Base-by-base conservation (phyloP, 2,888 invertebrate genomes). In the Xestia c-nigrum region DNA sequence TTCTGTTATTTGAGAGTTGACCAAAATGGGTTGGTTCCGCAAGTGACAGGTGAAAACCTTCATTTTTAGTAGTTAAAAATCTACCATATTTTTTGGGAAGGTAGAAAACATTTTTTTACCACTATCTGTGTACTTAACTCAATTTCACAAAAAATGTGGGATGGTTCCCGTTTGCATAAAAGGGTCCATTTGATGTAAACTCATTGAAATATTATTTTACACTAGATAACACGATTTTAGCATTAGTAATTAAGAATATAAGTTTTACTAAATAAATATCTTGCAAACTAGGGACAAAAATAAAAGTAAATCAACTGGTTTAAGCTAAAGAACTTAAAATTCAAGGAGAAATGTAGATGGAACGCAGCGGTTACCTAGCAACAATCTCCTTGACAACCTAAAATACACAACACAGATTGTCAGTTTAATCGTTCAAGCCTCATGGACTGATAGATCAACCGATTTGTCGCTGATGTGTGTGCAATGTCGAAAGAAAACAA, bases 401-500 rank as follows among this genome's bases (percentile, higher is more conserved):
- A 76, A 89, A 90, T 83, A 72, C 78, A 82, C 64, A 64, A 64
- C 64, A 83, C 57, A 14, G 24, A 31, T 52, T 40, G 24, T 76
- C n/a, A n/a, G n/a, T n/a, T 3, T 46, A 38, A 5, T n/a, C 78
- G 76, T 81, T 59, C 24, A 31, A 2, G 31, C 31, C 31, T 31
- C 31, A 21, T 57, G 19, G 40, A 46, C 38, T 38, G 57, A 52
- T 68, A 38, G 24, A 52, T 66, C 59, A 19, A 3, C 31, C 55
- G 47, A 31, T 76, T 80, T 68, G 72, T 81, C 55, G 78, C 84
- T 91, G 91, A 93, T 93, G 92, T 89, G 85, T 87, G 89, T 93
- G 93, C 92, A 92, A 96, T 96, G 96, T 96, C 96, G 88, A 96
- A 96, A 90, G 96, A 96, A 89, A 96, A 93, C 85, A 90, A 92